Evolutionary conservation across 92 coral and sea anemone genomes (phyloP).

Genomic region (Zoanthus sociatus): DNA sequence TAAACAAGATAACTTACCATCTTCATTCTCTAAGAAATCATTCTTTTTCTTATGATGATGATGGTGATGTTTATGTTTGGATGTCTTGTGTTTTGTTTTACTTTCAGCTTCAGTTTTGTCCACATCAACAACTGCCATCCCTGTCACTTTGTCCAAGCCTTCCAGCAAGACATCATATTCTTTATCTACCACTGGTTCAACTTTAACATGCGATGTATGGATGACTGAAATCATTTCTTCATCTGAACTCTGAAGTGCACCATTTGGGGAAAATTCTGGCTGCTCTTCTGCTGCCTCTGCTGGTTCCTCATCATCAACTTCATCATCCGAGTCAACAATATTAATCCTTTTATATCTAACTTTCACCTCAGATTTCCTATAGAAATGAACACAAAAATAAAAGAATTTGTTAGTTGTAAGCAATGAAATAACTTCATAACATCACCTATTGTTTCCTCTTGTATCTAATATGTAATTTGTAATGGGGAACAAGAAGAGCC

Average conservation of each 20-base stretch:
- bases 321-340: constrained; percentile 14
- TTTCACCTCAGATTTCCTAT: constrained; percentile 43
- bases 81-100: constrained; percentile 10
- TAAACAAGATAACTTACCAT: background rate
- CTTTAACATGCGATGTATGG: constrained; percentile 39
- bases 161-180: constrained; percentile 36
- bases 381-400: background rate
- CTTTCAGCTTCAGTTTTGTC: background rate
- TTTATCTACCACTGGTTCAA: constrained; percentile 20
- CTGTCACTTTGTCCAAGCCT: constrained; percentile 42
- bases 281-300: background rate
- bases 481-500: too few species aligned
- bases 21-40: constrained; percentile 20
- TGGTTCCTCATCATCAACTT: background rate
- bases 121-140: constrained; percentile 1
- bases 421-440: too few species aligned
- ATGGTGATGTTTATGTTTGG: constrained; percentile 27
- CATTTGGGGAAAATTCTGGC: constrained; percentile 8
- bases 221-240: constrained; percentile 34
- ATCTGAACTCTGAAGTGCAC: constrained; percentile 17
- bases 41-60: constrained; percentile 14
- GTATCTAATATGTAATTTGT: too few species aligned
- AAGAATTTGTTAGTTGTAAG: too few species aligned
- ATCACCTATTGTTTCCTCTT: too few species aligned
- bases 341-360: constrained; percentile 5